phyloP scores from a whole-genome alignment of 2,797 vertebrate species.

The Chaenodraco wilsoni region DNA sequence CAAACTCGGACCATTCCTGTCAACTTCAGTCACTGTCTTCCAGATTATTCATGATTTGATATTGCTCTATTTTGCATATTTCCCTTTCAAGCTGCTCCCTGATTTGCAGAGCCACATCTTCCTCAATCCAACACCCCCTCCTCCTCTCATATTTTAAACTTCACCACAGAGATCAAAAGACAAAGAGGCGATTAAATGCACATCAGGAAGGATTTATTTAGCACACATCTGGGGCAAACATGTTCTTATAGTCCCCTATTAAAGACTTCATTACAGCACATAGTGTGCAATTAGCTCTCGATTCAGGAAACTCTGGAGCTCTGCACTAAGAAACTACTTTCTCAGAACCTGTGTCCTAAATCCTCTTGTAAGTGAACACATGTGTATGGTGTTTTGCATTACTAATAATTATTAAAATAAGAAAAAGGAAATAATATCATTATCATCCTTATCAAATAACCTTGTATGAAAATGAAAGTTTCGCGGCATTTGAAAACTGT shows the following conservation, averaged over 20 bases:
- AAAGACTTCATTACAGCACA: constrained; percentile 66
- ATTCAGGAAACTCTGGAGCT: constrained; percentile 19
- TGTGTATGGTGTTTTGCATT: neutral
- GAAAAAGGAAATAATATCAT: neutral
- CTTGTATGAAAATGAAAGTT: neutral
- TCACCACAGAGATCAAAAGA: constrained; percentile 78
- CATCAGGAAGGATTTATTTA: constrained; percentile 75
- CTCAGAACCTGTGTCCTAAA: constrained; percentile 1
- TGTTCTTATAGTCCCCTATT: constrained; percentile 59
- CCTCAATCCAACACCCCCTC: constrained; percentile 13
- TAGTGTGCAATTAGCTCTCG: constrained; percentile 34
- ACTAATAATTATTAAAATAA: neutral
- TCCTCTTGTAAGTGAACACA: constrained; percentile 40
- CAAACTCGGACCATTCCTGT: constrained; percentile 59
- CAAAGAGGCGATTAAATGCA: constrained; percentile 79
- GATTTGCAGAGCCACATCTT: constrained; percentile 37
- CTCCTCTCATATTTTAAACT: constrained; percentile 63
- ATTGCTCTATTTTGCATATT: constrained; percentile 62
- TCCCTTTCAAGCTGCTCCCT: constrained; percentile 35
- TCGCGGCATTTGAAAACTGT: neutral
- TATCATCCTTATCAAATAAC: neutral
- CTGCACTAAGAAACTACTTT: neutral
- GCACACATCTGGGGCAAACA: constrained; percentile 63
- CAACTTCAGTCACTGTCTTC: constrained; percentile 56
- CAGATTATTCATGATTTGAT: constrained; percentile 61